phyloP scores from a whole-genome alignment of 2,797 vertebrate species.

The Fringilla coelebs region DNA sequence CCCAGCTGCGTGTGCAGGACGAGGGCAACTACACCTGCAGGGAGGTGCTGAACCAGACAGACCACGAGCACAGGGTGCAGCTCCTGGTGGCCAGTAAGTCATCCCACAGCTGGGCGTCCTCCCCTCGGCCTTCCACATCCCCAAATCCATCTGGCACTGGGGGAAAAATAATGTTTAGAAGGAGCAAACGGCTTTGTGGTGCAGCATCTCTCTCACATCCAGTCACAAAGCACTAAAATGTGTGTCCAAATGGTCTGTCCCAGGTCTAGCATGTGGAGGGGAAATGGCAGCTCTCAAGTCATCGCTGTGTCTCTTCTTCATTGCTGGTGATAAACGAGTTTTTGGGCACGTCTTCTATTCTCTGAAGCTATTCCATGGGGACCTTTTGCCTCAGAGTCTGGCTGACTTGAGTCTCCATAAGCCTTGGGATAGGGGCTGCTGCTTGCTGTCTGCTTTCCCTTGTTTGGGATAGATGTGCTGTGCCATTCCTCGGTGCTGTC shows the following conservation, averaged over 20 bases:
- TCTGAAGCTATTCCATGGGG: neutral
- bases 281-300: neutral
- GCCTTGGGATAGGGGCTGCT: neutral
- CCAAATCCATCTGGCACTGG: neutral
- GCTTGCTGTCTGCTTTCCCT: neutral
- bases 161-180: neutral
- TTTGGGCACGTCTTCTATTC: neutral
- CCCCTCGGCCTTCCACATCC: rapidly evolving
- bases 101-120: rapidly evolving
- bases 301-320: rapidly evolving
- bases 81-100: constrained; percentile 82
- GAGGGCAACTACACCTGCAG: constrained; percentile 82
- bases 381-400: neutral
- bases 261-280: neutral
- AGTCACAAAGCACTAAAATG: rapidly evolving
- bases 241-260: no score
- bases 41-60: constrained; percentile 44
- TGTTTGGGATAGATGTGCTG: neutral
- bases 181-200: rapidly evolving
- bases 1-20: constrained; percentile 66
- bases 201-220: neutral
- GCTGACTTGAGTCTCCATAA: neutral
- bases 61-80: constrained; percentile 43
- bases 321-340: neutral
- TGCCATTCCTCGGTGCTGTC: neutral